Evolutionary conservation across 2,113 vertebrate genomes (phyloP), one percentile per base, ranked within the genome.

Genomic region (Gavialis gangeticus): DNA sequence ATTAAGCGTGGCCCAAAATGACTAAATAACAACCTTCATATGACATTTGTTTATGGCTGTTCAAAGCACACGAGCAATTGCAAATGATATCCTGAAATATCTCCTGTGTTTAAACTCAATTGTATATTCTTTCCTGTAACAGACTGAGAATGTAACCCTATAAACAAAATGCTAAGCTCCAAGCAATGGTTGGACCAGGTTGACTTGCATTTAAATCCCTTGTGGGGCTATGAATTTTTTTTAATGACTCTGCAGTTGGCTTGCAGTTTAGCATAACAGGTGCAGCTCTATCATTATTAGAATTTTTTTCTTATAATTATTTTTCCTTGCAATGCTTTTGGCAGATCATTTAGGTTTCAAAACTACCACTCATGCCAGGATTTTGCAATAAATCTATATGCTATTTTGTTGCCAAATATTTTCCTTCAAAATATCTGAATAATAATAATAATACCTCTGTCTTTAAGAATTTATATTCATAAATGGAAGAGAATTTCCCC

Each of bases 221-320:
- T 79, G 19, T 46, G 18, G 9, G 88, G 46, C 1, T 89, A 16
- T 28, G 76, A 18, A 56, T 85, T 91, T 76, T 19, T 80, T 93
- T 94, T 94, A 88, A 88, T 90, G 79, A 89, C 89, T 60, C 24
- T 66, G 19, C 3, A 1, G 8, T 89, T 95, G 78, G 30, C 82
- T 91, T 27, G 22, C 54, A 86, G 9, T 56, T 28, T 57, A 84
- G 88, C 93, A 84, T 88, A 94, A 84, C 82, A 95, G n/a, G 18
- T 92, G 75, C 2, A 2, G 55, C 37, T 62, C 71, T 89, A 84
- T 80, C 78, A 62, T 92, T 84, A 88, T 88, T 77, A 75, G 8
- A 66, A 85, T 67, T 73, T 66, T 30, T 95, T 94, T 89, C 81
- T 82, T 89, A 63, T 55, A 76, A 91, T 95, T 94, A 76, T 95